Conservation (phyloP, 2,797 vertebrate genomes). For the Melanotaenia parkinsoni region DNA sequence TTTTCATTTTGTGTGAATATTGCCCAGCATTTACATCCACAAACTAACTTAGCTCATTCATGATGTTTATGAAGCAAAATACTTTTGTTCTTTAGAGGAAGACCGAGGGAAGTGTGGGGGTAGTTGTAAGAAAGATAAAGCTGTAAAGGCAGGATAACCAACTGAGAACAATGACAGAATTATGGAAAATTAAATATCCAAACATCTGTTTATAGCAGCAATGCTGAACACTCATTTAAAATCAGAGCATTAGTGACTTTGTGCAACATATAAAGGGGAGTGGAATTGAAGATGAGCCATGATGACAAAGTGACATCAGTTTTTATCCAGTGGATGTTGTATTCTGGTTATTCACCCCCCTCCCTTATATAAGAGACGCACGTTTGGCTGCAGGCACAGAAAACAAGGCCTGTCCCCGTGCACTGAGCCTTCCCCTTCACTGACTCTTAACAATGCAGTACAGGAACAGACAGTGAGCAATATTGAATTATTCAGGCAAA, state of each 20-base stretch:
- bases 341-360: constrained; percentile 34
- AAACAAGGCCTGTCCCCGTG: constrained; percentile 72
- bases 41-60: background rate
- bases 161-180: constrained; percentile 1
- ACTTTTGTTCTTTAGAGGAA: background rate
- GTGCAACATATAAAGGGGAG: constrained; percentile 18
- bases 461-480: constrained; percentile 71
- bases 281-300: constrained; percentile 19
- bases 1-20: background rate
- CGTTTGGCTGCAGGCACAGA: constrained; percentile 72
- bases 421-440: constrained; percentile 75
- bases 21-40: background rate
- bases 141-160: constrained; percentile 21
- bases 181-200: constrained; percentile 9
- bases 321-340: constrained; percentile 60
- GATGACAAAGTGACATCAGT: constrained; percentile 46
- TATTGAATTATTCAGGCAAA: constrained; percentile 75
- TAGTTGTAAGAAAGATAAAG: background rate
- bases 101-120: background rate
- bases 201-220: background rate
- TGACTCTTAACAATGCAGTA: constrained; percentile 68
- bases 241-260: constrained; percentile 11
- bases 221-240: constrained; percentile 27
- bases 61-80: background rate
- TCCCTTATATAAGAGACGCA: constrained; percentile 74